Percentiles rank a stretch among this genome's conserved stretches.
These are phyloP conservation scores for Ceratitis capitata DNA, from an alignment of 1,140 invertebrate genomes.

Conservation along the genomic window DNA sequence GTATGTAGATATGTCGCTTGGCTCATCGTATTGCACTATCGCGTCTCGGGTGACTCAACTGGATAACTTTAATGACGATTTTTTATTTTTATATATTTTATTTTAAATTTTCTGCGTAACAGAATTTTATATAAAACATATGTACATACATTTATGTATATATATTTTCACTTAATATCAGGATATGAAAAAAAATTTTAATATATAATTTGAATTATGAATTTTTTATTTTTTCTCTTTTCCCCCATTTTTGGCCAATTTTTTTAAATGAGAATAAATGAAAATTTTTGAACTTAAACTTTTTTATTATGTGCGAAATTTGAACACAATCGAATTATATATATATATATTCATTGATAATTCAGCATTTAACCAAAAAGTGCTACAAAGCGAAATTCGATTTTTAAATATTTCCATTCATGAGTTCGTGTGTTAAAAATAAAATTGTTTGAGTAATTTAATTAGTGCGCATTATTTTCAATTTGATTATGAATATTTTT, in stretches of 20 bases:
- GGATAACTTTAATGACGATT: background rate
- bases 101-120: background rate
- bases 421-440: background rate
- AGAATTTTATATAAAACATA: background rate
- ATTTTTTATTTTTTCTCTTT: background rate
- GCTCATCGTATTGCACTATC: constrained; percentile 10
- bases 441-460: too few species aligned
- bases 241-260: background rate
- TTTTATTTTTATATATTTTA: background rate
- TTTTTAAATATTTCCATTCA: background rate
- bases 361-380: background rate
- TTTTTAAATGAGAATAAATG: too few species aligned
- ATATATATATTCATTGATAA: background rate
- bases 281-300: too few species aligned
- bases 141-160: background rate
- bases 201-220: too few species aligned
- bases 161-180: background rate
- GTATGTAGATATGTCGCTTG: background rate
- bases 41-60: constrained; percentile 23
- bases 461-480: too few species aligned
- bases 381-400: background rate
- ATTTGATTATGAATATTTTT: too few species aligned
- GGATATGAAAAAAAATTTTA: background rate
- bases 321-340: too few species aligned
- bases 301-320: too few species aligned